These are phyloP conservation scores for Rattus rattus DNA, from an alignment of 2,113 vertebrate genomes.

Conservation along the genomic window DNA sequence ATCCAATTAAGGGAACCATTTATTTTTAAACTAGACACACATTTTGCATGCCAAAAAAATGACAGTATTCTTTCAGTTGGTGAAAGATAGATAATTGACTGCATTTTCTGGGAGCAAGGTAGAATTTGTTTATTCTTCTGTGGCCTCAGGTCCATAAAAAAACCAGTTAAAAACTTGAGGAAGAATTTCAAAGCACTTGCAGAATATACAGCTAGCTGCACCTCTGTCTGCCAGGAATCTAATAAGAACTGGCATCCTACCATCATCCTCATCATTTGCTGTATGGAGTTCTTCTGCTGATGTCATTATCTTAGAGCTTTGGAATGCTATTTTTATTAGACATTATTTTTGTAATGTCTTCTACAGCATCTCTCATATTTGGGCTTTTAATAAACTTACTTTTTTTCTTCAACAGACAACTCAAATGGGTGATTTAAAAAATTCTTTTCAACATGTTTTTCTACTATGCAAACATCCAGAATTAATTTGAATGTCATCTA, in stretches of 20 bases:
- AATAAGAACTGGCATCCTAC: background rate
- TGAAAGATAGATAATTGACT: background rate
- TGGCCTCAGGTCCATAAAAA: background rate
- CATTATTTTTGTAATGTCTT: background rate
- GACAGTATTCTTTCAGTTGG: conserved; percentile 24
- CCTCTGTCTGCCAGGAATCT: conserved; percentile 7
- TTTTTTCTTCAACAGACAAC: background rate
- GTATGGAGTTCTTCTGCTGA: background rate
- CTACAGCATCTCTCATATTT: background rate
- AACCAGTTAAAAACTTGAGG: background rate
- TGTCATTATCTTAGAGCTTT: background rate
- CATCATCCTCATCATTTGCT: background rate
- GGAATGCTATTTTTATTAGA: background rate
- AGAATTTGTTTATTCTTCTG: conserved; percentile 22
- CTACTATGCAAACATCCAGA: background rate
- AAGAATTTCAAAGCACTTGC: background rate
- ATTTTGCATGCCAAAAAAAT: background rate
- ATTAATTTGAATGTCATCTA: background rate
- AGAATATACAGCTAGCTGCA: background rate
- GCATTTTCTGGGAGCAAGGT: background rate
- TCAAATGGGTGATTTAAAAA: background rate
- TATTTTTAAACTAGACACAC: background rate
- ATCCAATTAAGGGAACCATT: background rate
- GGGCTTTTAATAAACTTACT: background rate
- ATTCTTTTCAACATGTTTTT: background rate